phyloP scores from a whole-genome alignment of 2,888 invertebrate genomes.

The Drosophila multiciliata region DNA sequence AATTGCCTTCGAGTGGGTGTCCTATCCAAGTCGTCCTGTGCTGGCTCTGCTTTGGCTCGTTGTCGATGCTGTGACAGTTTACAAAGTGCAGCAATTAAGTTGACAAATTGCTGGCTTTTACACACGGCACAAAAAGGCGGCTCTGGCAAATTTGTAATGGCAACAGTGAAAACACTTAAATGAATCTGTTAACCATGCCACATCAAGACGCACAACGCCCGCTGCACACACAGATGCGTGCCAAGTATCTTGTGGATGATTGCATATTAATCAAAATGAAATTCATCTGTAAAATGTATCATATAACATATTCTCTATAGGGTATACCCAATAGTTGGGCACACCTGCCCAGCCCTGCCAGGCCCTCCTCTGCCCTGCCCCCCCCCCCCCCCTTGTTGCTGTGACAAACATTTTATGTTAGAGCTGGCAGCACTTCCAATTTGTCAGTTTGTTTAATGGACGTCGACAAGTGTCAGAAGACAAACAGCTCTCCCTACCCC shows the following conservation, averaged over 20 bases:
- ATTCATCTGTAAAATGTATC: constrained; percentile 9
- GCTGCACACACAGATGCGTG: constrained; percentile 17
- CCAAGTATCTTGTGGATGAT: constrained; percentile 45
- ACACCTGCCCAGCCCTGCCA: background rate
- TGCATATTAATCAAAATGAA: constrained; percentile 42
- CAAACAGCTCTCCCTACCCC: constrained; percentile 7
- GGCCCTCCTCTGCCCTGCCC: too few relatives aligned
- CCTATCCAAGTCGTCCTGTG: constrained; percentile 33
- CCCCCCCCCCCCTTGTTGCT: background rate
- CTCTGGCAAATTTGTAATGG: constrained; percentile 60
- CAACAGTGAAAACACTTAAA: constrained; percentile 67
- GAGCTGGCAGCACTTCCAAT: constrained; percentile 46
- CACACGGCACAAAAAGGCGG: constrained; percentile 48
- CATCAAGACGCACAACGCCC: constrained; percentile 17
- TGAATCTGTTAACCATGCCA: constrained; percentile 68
- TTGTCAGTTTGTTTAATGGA: constrained; percentile 65
- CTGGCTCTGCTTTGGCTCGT: constrained; percentile 8
- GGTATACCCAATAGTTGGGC: constrained; percentile 5
- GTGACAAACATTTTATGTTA: constrained; percentile 15
- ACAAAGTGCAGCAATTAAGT: constrained; percentile 82
- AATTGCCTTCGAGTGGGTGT: constrained; percentile 41
- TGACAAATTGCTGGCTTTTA: constrained; percentile 78
- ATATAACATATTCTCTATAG: constrained; percentile 4
- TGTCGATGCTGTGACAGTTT: constrained; percentile 72
- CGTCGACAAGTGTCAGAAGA: constrained; percentile 63